Evolutionary conservation across 2,113 vertebrate genomes (phyloP), one percentile per base, ranked within the genome.

Genomic region (Vulpes vulpes): DNA sequence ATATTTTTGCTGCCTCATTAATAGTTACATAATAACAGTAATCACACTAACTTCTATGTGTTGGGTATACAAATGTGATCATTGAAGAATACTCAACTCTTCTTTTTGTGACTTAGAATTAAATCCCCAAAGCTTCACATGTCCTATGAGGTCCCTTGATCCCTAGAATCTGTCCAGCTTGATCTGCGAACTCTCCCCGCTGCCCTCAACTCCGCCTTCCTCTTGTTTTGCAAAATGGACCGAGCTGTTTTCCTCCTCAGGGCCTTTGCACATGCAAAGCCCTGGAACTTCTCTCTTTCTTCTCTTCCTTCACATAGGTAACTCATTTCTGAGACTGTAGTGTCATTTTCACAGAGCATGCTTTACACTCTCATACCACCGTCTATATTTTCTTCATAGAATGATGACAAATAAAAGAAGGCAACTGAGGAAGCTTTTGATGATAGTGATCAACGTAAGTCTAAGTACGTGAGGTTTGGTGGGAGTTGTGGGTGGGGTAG

Each of bases 1-100:
- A 53, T 32, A 43, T 82, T 95, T 82, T 81, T 76, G 20, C 19
- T 94, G 35, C 12, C 59, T 95, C 88, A 64, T 60, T 81, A 93
- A 51, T 93, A 71, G 90, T 65, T 87, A 64, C 27, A 49, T 83
- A 38, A 14, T 65, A 83, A 74, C 16, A 85, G 11, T 62, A 91
- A 67, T 55, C 32, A 74, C 3, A 79, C 5, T 38, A 32, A 82
- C 15, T 38, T 91, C 32, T 79, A 15, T 60, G 69, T 57, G 30
- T 92, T 95, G 15, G 14, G 27, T 79, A 67, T 91, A 55, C 4
- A 25, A 43, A 82, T 79, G 11, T 65, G 35, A 71, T 53, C 4
- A 76, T 43, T 89, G 49, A 71, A 94, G 14, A 69, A 8, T 55
- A 83, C n/a, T 89, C 1, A 20, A 80, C 35, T 9, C 22, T 88